Conservation (phyloP, 1,140 invertebrate species). For the Anastatus disparis region DNA sequence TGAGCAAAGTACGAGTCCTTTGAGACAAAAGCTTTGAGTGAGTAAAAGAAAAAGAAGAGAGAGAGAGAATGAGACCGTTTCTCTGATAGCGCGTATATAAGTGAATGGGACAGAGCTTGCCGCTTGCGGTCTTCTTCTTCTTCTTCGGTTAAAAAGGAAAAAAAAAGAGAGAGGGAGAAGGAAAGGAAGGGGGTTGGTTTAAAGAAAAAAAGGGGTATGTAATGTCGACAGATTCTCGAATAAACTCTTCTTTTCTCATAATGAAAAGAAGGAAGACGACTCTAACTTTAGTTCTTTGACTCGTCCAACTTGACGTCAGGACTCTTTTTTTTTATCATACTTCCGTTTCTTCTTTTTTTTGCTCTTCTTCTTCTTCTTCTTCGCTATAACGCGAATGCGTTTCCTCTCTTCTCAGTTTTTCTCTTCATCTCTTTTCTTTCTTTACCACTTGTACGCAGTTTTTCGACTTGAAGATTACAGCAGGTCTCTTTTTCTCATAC, state of each 20-base stretch:
- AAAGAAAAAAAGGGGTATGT: no score
- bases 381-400: not conserved
- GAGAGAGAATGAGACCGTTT: not conserved
- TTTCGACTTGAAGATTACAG: no score
- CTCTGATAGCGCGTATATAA: constrained; percentile 18
- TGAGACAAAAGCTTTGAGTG: constrained; percentile 58
- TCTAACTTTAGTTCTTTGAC: constrained; percentile 58
- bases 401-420: no score
- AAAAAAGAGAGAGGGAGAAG: no score
- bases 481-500: no score
- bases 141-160: constrained; percentile 49
- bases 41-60: not conserved
- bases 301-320: constrained; percentile 32
- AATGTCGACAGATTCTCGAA: constrained; percentile 46
- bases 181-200: no score
- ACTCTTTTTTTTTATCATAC: constrained; percentile 3
- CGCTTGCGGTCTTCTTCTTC: not conserved
- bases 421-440: no score
- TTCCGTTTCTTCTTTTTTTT: not conserved
- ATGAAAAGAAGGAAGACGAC: constrained; percentile 60
- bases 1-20: constrained; percentile 61
- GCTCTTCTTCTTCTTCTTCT: not conserved
- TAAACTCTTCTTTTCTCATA: constrained; percentile 30
- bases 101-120: constrained; percentile 29
- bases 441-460: no score